Evolutionary conservation across 1,140 invertebrate species (phyloP).

Genomic region (Dreissena polymorpha): DNA sequence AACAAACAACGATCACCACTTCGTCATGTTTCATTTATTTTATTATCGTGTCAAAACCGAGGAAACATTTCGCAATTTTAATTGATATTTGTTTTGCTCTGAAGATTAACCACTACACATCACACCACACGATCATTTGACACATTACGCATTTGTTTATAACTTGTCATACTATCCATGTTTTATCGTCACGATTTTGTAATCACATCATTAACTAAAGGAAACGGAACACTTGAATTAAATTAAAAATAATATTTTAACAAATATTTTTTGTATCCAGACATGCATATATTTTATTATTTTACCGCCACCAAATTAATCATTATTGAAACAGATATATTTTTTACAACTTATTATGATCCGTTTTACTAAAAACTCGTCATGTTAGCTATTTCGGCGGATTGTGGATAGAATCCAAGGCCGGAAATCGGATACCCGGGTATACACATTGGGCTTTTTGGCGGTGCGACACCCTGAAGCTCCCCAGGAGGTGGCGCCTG

Average conservation of each 20-base stretch:
- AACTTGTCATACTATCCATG: too few relatives aligned
- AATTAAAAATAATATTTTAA: not conserved
- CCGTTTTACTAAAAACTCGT: not conserved
- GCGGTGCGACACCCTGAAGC: not conserved
- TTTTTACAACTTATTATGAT: not conserved
- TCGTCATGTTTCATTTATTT: too few relatives aligned
- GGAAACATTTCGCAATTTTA: too few relatives aligned
- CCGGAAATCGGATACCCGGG: slow-evolving; percentile 25
- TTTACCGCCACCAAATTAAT: not conserved
- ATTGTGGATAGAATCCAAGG: slow-evolving; percentile 4
- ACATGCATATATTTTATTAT: not conserved
- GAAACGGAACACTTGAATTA: too few relatives aligned
- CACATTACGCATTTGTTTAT: too few relatives aligned
- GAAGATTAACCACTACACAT: too few relatives aligned
- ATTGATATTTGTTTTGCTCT: too few relatives aligned
- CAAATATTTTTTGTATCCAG: not conserved
- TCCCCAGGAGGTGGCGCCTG: slow-evolving; percentile 16
- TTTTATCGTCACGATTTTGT: too few relatives aligned
- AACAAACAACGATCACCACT: too few relatives aligned
- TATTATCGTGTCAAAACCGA: too few relatives aligned
- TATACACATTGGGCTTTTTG: slow-evolving; percentile 17
- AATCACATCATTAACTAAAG: too few relatives aligned
- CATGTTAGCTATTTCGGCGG: not conserved
- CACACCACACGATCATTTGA: too few relatives aligned
- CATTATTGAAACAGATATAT: not conserved